phyloP scores from a whole-genome alignment of 2,888 invertebrate species.

The Cloeon dipterum region DNA sequence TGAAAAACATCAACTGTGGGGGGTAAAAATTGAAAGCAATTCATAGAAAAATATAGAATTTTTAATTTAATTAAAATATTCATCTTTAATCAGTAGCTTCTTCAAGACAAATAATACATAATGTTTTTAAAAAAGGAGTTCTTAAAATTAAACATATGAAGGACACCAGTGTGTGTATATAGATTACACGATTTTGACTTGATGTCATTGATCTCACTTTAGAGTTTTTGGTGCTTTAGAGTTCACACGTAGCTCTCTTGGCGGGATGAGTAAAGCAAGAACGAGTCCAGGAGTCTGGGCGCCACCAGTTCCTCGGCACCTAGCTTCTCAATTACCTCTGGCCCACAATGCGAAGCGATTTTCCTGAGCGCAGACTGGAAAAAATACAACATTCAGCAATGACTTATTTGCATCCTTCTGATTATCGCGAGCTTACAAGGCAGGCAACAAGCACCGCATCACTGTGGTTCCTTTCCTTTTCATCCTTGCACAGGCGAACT shows the following conservation, averaged over 20 bases:
- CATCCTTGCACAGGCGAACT: slow-evolving; percentile 42
- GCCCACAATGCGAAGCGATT: slow-evolving; percentile 30
- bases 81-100: no score
- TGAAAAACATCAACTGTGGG: no score
- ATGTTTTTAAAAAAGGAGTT: no score
- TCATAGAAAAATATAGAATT: no score
- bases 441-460: slow-evolving; percentile 42
- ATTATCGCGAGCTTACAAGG: slow-evolving; percentile 22
- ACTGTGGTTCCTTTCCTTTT: slow-evolving; percentile 32
- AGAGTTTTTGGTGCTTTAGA: no score
- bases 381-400: slow-evolving; percentile 6
- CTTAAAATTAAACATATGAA: no score
- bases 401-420: not conserved
- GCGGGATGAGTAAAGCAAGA: slow-evolving; percentile 52
- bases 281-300: slow-evolving; percentile 53
- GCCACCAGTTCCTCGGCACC: slow-evolving; percentile 50
- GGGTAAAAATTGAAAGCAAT: no score
- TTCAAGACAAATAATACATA: no score
- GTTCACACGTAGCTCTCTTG: slow-evolving; percentile 54
- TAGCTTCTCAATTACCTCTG: slow-evolving; percentile 24
- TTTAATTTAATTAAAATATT: no score
- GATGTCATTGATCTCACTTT: no score
- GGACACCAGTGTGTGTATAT: no score
- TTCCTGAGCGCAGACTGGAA: slow-evolving; percentile 38
- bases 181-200: no score